A percentile compares a stretch with the other conserved stretches of the same genome.
These are phyloP conservation scores for Ceyx cyanopectus DNA, from an alignment of 2,113 vertebrate genomes.

Conservation along the genomic window DNA sequence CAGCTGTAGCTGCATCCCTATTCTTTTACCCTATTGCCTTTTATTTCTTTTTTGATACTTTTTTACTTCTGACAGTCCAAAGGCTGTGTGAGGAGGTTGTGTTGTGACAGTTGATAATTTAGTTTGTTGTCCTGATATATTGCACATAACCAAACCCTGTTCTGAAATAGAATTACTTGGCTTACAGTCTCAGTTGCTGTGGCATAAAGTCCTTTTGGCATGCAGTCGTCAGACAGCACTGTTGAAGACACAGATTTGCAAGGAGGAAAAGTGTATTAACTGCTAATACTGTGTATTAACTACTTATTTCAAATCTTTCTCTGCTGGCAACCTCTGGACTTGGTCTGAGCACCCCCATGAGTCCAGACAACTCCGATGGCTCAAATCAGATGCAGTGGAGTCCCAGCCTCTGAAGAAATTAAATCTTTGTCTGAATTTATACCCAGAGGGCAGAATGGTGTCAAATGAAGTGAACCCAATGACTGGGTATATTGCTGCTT, in stretches of 20 bases:
- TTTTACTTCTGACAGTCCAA: background rate
- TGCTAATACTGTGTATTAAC: background rate
- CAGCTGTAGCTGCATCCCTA: background rate
- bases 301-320: background rate
- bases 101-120: background rate
- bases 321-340: background rate
- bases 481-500: background rate
- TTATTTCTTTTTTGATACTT: background rate
- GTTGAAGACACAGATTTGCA: background rate
- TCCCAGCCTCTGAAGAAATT: background rate
- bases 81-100: background rate
- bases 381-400: fast-evolving
- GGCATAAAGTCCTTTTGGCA: background rate
- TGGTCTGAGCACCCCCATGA: background rate
- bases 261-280: background rate
- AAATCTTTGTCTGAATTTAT: background rate
- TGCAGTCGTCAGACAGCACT: background rate
- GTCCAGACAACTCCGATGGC: fast-evolving
- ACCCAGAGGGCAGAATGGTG: background rate
- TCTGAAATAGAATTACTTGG: background rate
- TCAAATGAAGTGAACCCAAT: background rate
- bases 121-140: background rate
- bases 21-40: background rate
- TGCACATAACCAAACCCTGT: background rate
- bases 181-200: background rate